Percentiles rank a stretch among this genome's conserved stretches.
These are phyloP conservation scores for Neosilurus hyrtlii DNA, from an alignment of 2,797 vertebrate genomes.

Conservation along the genomic window DNA sequence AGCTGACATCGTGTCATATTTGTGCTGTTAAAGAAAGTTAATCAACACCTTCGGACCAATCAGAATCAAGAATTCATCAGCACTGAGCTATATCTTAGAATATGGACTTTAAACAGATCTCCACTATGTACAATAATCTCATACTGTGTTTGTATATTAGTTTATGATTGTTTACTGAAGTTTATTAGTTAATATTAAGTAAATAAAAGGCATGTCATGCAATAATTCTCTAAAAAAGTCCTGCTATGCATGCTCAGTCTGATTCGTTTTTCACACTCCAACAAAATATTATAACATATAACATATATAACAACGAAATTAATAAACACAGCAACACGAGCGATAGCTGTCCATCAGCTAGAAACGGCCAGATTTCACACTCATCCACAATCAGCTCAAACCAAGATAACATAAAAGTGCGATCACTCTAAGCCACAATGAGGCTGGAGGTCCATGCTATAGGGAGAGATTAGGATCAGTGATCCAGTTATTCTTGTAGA, in stretches of 20 bases:
- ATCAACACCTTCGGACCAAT: background rate
- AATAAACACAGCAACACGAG: constrained; percentile 20
- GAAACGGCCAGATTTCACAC: constrained; percentile 36
- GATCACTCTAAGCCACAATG: background rate
- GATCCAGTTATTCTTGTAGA: background rate
- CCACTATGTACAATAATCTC: background rate
- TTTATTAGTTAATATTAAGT: no score
- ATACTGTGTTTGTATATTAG: no score
- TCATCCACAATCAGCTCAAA: constrained; percentile 38
- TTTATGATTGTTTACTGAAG: no score
- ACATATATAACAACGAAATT: no score
- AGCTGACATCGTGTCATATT: background rate
- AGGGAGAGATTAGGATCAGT: background rate
- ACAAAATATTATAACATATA: constrained; percentile 39
- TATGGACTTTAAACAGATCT: background rate
- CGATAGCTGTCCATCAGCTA: constrained; percentile 37
- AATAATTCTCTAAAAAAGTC: constrained; percentile 42
- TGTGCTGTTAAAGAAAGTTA: background rate
- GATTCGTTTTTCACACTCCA: constrained; percentile 20
- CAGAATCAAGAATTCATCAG: background rate
- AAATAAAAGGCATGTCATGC: constrained; percentile 21
- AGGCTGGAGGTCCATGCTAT: background rate
- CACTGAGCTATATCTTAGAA: background rate
- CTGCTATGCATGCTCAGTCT: constrained; percentile 26
- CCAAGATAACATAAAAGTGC: constrained; percentile 31